phyloP scores from a whole-genome alignment of 2,113 vertebrate species.

The Pygoscelis antarcticus region DNA sequence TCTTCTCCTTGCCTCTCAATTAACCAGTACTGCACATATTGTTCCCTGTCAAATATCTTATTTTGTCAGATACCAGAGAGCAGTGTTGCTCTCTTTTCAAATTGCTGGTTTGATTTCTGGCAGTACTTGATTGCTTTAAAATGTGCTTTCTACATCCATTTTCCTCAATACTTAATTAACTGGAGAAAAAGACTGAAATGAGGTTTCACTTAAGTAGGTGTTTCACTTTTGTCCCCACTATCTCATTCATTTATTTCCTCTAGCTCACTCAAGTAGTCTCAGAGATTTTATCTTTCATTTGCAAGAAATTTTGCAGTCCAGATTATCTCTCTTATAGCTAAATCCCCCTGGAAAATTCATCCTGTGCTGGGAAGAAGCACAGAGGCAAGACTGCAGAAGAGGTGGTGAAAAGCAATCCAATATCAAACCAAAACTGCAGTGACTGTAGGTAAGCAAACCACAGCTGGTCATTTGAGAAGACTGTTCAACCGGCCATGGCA shows the following conservation, averaged over 20 bases:
- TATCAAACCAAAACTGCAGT: not conserved
- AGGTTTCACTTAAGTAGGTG: constrained; percentile 49
- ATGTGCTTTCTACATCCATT: constrained; percentile 54
- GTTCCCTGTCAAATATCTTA: constrained; percentile 59
- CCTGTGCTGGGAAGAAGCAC: not conserved
- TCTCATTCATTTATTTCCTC: constrained; percentile 47
- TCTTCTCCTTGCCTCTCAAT: constrained; percentile 52
- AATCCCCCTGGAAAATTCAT: not conserved
- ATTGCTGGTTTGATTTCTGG: constrained; percentile 65
- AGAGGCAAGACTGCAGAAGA: not conserved
- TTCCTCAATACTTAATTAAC: constrained; percentile 65
- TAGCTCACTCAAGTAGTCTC: not conserved
- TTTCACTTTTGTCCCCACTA: constrained; percentile 36
- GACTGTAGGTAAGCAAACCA: not conserved
- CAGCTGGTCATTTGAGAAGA: not conserved
- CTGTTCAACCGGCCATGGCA: not conserved
- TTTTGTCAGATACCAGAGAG: constrained; percentile 56
- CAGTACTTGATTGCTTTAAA: constrained; percentile 58
- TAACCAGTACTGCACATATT: constrained; percentile 62
- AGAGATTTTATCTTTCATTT: not conserved
- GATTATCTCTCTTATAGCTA: not conserved
- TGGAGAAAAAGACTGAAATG: constrained; percentile 43
- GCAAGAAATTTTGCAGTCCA: not conserved
- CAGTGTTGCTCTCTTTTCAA: constrained; percentile 55
- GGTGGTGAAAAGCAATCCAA: not conserved